Conservation (phyloP, 2,113 vertebrate genomes). For the Pelusios castaneus region DNA sequence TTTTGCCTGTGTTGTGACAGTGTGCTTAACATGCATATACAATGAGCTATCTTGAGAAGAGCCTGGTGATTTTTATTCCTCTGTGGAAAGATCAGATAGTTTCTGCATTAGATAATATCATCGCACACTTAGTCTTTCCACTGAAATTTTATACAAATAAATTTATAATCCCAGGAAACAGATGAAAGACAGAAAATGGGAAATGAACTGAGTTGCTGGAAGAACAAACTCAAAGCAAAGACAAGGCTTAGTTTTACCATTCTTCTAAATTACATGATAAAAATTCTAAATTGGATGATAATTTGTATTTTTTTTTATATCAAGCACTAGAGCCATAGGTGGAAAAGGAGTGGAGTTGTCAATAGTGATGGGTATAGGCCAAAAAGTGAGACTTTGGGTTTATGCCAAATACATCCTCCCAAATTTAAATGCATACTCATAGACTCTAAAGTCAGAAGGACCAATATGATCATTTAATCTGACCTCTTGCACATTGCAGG, state of each 20-base stretch:
- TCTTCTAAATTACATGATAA: background rate
- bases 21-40: background rate
- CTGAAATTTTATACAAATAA: background rate
- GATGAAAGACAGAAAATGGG: background rate
- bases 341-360: background rate
- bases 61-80: background rate
- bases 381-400: conserved; percentile 23
- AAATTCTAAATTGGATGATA: background rate
- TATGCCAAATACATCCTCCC: background rate
- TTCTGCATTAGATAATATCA: background rate
- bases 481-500: no score
- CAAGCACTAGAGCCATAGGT: background rate
- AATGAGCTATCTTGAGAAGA: background rate
- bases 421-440: background rate
- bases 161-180: background rate
- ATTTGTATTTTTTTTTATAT: conserved; percentile 4
- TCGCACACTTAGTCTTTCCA: background rate
- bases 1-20: conserved; percentile 5
- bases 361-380: background rate
- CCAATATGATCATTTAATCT: no score
- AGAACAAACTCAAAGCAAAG: background rate
- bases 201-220: background rate
- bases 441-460: no score
- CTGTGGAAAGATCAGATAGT: background rate
- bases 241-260: background rate